A percentile compares a stretch with the other conserved stretches of the same genome.
phyloP scores from a whole-genome alignment of 1,140 invertebrate genomes.

The Zelostemma sp. region DNA sequence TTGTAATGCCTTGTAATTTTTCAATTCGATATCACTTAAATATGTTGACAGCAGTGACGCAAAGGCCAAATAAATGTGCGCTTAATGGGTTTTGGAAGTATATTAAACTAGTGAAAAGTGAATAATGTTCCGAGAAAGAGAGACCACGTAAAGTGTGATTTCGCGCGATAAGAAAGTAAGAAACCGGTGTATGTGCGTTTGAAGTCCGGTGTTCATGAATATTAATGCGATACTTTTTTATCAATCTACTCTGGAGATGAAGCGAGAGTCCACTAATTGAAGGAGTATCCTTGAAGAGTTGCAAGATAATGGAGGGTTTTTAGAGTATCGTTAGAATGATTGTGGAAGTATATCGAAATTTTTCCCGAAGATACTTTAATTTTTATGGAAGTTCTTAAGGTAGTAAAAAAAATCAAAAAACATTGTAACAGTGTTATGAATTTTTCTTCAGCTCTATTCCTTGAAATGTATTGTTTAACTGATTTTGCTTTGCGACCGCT shows the following conservation, averaged over 20 bases:
- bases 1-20: too few relatives aligned
- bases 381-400: too few relatives aligned
- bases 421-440: too few relatives aligned
- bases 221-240: conserved; percentile 34
- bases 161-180: conserved; percentile 20
- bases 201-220: conserved; percentile 19
- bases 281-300: conserved; percentile 30
- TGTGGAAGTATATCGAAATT: conserved; percentile 28
- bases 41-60: too few relatives aligned
- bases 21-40: too few relatives aligned
- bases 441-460: too few relatives aligned
- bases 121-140: conserved; percentile 19
- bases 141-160: conserved; percentile 3
- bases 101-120: background rate
- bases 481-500: too few relatives aligned
- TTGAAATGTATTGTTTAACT: too few relatives aligned
- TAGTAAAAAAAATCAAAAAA: too few relatives aligned
- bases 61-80: too few relatives aligned
- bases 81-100: too few relatives aligned
- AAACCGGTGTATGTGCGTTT: conserved; percentile 14
- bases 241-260: conserved; percentile 20
- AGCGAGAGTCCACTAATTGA: conserved; percentile 32
- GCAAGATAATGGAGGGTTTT: conserved; percentile 28
- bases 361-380: too few relatives aligned
- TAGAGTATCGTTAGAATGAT: conserved; percentile 17